phyloP scores from a whole-genome alignment of 2,888 invertebrate genomes.

The Dasypogon diadema region DNA sequence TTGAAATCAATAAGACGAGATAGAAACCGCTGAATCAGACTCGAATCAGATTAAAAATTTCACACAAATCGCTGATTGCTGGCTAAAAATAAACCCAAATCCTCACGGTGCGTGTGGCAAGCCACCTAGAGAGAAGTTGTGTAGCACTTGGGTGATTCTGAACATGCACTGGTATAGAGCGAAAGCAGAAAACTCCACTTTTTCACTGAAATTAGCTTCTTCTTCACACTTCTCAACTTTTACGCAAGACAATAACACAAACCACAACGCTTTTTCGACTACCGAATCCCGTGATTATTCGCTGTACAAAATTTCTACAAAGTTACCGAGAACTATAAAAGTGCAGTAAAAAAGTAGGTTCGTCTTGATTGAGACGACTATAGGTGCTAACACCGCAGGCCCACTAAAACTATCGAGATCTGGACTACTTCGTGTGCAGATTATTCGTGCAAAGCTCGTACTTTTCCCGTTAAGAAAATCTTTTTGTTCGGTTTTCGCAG shows the following conservation, averaged over 20 bases:
- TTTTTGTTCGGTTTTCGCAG: conserved; percentile 5
- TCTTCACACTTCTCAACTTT: neutral
- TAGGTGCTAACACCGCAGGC: neutral
- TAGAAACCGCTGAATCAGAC: conserved; percentile 21
- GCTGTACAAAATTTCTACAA: too few relatives aligned
- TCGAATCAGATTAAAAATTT: conserved; percentile 22
- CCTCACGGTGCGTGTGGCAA: neutral
- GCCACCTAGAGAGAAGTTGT: neutral
- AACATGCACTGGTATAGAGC: neutral
- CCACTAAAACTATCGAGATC: neutral
- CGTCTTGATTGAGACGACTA: too few relatives aligned
- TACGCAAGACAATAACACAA: neutral
- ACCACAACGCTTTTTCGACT: too few relatives aligned
- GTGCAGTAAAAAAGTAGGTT: too few relatives aligned
- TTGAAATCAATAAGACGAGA: neutral
- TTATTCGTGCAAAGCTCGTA: conserved; percentile 9
- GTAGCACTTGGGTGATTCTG: neutral
- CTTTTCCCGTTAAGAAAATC: conserved; percentile 32
- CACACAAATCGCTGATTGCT: conserved; percentile 13
- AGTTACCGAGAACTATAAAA: too few relatives aligned
- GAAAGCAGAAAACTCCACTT: neutral
- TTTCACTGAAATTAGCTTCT: neutral
- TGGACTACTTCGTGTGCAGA: neutral
- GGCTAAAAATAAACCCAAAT: conserved; percentile 30
- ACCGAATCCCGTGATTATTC: too few relatives aligned